Conservation (phyloP, 2,797 vertebrate genomes). For the Lacerta bilineata region DNA sequence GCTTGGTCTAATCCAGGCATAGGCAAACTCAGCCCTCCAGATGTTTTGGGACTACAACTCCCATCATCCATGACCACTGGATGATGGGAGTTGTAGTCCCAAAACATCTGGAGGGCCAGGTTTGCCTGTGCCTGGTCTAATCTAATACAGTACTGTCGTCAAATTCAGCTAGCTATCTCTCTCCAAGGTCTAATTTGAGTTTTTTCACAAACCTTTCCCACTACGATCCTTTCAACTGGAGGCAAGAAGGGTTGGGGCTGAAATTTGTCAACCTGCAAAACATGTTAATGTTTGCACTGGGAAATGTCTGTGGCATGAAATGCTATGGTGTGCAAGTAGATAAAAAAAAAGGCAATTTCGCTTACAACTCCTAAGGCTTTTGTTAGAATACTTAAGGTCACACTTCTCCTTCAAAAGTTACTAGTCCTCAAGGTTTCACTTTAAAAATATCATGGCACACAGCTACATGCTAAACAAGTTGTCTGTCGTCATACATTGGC, state of each 20-base stretch:
- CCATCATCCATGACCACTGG: no score
- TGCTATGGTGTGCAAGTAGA: not conserved
- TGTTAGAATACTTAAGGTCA: not conserved
- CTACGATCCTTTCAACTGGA: not conserved
- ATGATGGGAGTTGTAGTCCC: no score
- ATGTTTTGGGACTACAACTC: no score
- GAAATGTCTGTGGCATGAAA: not conserved
- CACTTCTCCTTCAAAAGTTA: not conserved
- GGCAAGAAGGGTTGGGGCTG: not conserved
- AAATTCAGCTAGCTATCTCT: not conserved
- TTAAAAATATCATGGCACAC: not conserved
- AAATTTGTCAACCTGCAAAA: not conserved
- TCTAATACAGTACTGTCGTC: not conserved
- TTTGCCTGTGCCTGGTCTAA: not conserved
- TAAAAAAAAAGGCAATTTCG: not conserved
- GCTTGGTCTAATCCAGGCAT: no score
- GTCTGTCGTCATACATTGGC: not conserved
- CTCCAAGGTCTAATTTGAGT: not conserved
- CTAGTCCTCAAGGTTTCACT: not conserved
- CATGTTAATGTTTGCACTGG: not conserved
- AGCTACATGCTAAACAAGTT: not conserved
- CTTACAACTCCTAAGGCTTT: not conserved
- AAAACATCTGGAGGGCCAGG: no score
- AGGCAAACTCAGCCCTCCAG: no score
- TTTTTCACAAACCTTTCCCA: not conserved